Evolutionary conservation across 2,797 vertebrate species (phyloP).

Genomic region (Merluccius polli): DNA sequence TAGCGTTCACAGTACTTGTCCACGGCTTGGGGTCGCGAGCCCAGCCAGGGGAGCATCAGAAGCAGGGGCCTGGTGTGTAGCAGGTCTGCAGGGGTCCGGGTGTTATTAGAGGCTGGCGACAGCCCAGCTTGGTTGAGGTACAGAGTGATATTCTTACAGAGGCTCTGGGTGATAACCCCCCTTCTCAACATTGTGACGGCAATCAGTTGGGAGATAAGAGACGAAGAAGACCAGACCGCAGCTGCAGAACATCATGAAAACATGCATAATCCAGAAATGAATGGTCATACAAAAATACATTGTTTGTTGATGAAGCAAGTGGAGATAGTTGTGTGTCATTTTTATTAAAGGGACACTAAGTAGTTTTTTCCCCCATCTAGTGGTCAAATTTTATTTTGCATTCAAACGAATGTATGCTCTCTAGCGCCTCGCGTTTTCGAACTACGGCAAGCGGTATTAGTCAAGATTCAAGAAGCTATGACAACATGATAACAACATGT

Average conservation of each 20-base stretch:
- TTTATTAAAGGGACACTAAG: too few relatives aligned
- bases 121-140: slow-evolving; percentile 48
- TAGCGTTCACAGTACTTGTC: slow-evolving; percentile 71
- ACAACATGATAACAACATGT: too few relatives aligned
- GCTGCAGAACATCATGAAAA: neutral
- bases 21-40: slow-evolving; percentile 56
- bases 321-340: too few relatives aligned
- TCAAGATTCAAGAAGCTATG: too few relatives aligned
- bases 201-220: neutral
- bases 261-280: neutral
- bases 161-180: slow-evolving; percentile 39
- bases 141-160: slow-evolving; percentile 66
- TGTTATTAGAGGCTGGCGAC: neutral
- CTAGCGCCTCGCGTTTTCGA: too few relatives aligned
- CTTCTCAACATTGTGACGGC: slow-evolving; percentile 46
- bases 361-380: too few relatives aligned
- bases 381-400: too few relatives aligned
- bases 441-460: too few relatives aligned
- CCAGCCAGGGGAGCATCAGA: slow-evolving; percentile 75
- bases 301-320: too few relatives aligned
- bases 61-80: slow-evolving; percentile 50
- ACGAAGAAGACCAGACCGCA: neutral
- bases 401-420: too few relatives aligned
- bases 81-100: neutral
- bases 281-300: too few relatives aligned